Conservation (phyloP, 2,113 vertebrate species). For the Oryzias curvinotus region DNA sequence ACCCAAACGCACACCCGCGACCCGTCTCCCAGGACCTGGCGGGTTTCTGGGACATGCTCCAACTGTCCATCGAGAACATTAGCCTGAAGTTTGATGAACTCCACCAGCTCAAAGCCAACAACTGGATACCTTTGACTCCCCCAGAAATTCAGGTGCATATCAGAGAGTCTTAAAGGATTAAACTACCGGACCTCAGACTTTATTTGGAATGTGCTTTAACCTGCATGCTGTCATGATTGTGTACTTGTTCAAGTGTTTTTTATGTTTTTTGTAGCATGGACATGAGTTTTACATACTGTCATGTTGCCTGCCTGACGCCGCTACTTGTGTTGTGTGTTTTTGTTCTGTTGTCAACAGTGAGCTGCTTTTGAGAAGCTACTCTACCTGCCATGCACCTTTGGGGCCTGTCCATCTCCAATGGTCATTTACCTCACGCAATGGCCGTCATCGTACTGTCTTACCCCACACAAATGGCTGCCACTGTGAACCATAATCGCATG, state of each 20-base stretch:
- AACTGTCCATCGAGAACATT: constrained; percentile 99
- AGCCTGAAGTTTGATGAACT: constrained; percentile 99
- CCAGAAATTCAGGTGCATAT: constrained; percentile 91
- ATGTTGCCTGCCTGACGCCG: constrained; percentile 54
- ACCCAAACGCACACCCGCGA: constrained; percentile 91
- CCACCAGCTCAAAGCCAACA: constrained; percentile 99
- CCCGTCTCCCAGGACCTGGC: constrained; percentile 97
- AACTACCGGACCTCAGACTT: background rate
- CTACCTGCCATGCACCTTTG: constrained; percentile 72
- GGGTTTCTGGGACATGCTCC: constrained; percentile 99
- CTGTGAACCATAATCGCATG: constrained; percentile 68
- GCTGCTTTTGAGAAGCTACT: constrained; percentile 71
- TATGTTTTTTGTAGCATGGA: constrained; percentile 54
- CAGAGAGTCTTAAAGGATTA: background rate
- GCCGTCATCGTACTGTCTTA: constrained; percentile 53
- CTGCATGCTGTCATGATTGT: constrained; percentile 45
- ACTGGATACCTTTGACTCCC: constrained; percentile 97
- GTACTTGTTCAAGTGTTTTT: constrained; percentile 10
- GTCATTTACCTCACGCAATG: constrained; percentile 61
- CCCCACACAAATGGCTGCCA: constrained; percentile 59
- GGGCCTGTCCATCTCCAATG: constrained; percentile 61
- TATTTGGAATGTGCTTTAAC: constrained; percentile 45
- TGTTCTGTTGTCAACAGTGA: constrained; percentile 77
- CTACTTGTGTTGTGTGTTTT: constrained; percentile 59
- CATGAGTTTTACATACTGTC: constrained; percentile 38